Evolutionary conservation across 1,140 invertebrate species (phyloP).

Genomic region (Apis florea): DNA sequence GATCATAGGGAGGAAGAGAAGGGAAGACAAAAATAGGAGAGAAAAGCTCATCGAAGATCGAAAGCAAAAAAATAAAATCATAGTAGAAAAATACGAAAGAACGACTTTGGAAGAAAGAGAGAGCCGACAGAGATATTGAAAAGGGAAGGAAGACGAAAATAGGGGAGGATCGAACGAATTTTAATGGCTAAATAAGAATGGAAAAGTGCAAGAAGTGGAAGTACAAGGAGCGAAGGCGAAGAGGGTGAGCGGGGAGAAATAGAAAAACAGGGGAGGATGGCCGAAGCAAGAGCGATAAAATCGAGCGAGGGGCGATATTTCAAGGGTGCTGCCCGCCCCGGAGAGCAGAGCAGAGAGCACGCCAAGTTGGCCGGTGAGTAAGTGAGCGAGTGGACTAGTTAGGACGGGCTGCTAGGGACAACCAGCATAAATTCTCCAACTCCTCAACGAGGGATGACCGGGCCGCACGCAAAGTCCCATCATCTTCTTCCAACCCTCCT

Average conservation of each 20-base stretch:
- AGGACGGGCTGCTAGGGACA: conserved; percentile 75
- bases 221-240: background rate
- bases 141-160: too few species aligned
- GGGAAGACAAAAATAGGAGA: too few species aligned
- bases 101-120: too few species aligned
- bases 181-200: too few species aligned
- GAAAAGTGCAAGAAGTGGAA: background rate
- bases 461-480: conserved; percentile 73
- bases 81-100: too few species aligned
- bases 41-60: too few species aligned
- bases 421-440: conserved; percentile 78
- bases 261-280: conserved; percentile 20
- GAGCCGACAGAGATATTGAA: too few species aligned
- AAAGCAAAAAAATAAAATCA: too few species aligned
- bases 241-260: background rate
- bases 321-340: conserved; percentile 68
- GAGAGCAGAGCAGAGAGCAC: conserved; percentile 26
- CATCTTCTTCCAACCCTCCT: conserved; percentile 54
- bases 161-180: too few species aligned
- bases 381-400: conserved; percentile 80
- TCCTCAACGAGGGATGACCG: conserved; percentile 79
- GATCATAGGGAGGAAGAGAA: too few species aligned
- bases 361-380: conserved; percentile 69
- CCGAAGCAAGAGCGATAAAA: conserved; percentile 54
- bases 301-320: conserved; percentile 74